A percentile compares a stretch with the other conserved stretches of the same genome.
These are phyloP conservation scores for Drosophila ananassae DNA, from an alignment of 1,140 invertebrate species.

Conservation along the genomic window DNA sequence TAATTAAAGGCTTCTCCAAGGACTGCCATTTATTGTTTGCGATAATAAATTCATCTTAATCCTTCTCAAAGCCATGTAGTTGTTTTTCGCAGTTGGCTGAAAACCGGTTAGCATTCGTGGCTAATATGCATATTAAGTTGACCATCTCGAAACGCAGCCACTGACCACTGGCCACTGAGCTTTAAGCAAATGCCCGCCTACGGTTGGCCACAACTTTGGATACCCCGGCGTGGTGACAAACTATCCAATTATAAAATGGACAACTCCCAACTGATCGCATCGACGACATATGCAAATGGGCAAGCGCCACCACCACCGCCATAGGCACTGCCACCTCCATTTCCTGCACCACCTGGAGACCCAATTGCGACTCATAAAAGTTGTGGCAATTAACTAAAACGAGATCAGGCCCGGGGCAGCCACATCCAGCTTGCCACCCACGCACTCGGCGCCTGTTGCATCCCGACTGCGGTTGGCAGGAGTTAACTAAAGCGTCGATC, in stretches of 20 bases:
- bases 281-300: constrained; percentile 47
- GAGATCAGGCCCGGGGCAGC: constrained; percentile 45
- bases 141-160: constrained; percentile 46
- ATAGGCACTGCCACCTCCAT: background rate
- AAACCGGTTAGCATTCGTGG: constrained; percentile 24
- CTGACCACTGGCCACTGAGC: constrained; percentile 33
- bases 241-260: constrained; percentile 70
- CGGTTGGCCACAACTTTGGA: constrained; percentile 7
- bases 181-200: constrained; percentile 33
- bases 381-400: constrained; percentile 74
- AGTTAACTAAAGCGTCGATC: constrained; percentile 81
- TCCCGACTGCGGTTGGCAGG: constrained; percentile 37
- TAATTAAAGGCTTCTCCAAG: background rate
- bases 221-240: constrained; percentile 56
- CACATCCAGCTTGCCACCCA: constrained; percentile 54
- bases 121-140: constrained; percentile 55
- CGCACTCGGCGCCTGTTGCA: constrained; percentile 50
- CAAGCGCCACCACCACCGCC: constrained; percentile 53
- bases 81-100: background rate
- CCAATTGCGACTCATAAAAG: constrained; percentile 66
- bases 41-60: constrained; percentile 33
- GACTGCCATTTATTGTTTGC: constrained; percentile 13
- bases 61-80: constrained; percentile 9
- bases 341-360: constrained; percentile 34
- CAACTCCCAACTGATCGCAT: constrained; percentile 45